Conservation (phyloP, 2,113 vertebrate genomes). For the Pelvicachromis taeniatus region DNA sequence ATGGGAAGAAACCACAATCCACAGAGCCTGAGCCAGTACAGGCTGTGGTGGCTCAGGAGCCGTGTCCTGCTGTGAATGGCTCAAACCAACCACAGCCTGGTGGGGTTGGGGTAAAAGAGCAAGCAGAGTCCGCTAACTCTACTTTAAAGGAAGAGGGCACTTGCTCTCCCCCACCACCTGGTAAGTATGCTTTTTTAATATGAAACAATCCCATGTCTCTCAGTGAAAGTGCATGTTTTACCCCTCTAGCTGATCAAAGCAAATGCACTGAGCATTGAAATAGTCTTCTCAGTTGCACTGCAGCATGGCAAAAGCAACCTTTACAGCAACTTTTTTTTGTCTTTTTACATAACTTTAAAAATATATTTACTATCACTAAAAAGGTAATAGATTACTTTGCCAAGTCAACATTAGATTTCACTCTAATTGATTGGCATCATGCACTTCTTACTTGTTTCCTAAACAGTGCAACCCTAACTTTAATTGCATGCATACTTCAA, state of each 20-base stretch:
- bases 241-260: neutral
- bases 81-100: constrained; percentile 38
- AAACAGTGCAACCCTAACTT: neutral
- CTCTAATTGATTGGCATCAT: neutral
- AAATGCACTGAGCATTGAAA: neutral
- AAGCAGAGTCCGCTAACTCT: constrained; percentile 28
- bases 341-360: neutral
- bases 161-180: constrained; percentile 45
- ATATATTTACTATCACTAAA: neutral
- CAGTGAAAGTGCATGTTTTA: constrained; percentile 26
- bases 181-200: constrained; percentile 61
- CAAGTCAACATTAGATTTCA: neutral
- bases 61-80: constrained; percentile 27
- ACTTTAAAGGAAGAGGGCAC: constrained; percentile 51
- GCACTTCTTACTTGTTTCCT: neutral
- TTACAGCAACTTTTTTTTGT: neutral
- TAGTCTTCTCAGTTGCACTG: neutral
- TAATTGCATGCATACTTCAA: constrained; percentile 4
- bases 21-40: constrained; percentile 45
- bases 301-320: neutral
- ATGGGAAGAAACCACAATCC: constrained; percentile 60
- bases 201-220: constrained; percentile 41
- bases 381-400: neutral
- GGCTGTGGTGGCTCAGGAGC: constrained; percentile 49
- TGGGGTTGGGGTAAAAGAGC: constrained; percentile 51